Conservation (phyloP, 2,888 invertebrate species). For the Dicranocentrus wangi region DNA sequence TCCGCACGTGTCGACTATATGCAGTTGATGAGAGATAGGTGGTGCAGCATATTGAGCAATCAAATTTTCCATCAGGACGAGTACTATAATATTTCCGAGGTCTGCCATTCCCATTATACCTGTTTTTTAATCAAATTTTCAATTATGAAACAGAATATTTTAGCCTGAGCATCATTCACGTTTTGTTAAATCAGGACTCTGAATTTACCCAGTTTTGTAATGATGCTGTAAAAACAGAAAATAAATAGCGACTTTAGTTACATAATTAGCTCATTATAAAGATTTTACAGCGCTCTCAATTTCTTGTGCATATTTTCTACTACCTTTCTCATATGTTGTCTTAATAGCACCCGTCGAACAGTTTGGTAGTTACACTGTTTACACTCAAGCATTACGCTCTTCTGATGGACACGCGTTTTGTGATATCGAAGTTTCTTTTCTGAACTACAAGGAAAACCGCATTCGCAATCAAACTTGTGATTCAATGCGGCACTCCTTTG, state of each 20-base stretch:
- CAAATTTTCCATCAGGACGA: neutral
- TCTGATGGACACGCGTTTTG: conserved; percentile 17
- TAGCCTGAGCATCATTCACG: too few species aligned
- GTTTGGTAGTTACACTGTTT: neutral
- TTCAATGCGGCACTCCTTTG: neutral
- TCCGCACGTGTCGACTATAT: neutral
- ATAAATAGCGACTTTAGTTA: neutral
- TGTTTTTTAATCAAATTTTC: neutral
- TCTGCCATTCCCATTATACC: neutral
- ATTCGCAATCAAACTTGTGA: conserved; percentile 43
- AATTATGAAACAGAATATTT: neutral
- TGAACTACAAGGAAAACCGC: conserved; percentile 30
- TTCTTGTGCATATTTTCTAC: neutral
- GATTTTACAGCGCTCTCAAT: neutral
- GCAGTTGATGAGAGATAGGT: neutral
- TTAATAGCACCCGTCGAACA: neutral
- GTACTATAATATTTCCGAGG: neutral
- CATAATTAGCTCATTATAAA: neutral
- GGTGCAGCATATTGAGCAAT: conserved; percentile 22
- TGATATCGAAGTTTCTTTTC: conserved; percentile 25
- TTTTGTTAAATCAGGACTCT: neutral
- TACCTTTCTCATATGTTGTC: conserved; percentile 31
- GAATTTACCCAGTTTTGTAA: too few species aligned
- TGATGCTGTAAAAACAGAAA: neutral
- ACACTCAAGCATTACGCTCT: too few species aligned